phyloP scores from a whole-genome alignment of 2,888 invertebrate species.

The Drosophila maculinotata region DNA sequence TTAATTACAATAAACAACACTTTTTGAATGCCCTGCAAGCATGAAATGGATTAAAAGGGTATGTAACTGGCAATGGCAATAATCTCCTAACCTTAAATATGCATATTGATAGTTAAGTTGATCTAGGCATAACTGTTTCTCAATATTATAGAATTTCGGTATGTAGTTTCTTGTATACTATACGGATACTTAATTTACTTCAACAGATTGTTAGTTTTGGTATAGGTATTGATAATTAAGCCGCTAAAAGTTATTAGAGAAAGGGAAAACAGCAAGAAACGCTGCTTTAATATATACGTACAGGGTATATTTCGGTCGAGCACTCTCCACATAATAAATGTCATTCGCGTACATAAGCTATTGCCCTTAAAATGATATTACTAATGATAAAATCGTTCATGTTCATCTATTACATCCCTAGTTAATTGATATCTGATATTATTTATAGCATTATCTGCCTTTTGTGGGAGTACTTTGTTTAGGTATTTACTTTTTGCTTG shows the following conservation, averaged over 20 bases:
- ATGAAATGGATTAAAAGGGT: not conserved
- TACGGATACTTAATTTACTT: no score
- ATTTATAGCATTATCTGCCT: slow-evolving; percentile 2
- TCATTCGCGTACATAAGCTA: slow-evolving; percentile 2
- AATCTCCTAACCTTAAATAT: no score
- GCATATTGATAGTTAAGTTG: no score
- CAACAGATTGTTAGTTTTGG: no score
- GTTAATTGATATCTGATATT: slow-evolving; percentile 5
- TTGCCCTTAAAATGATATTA: not conserved
- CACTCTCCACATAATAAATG: no score
- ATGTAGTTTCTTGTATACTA: no score
- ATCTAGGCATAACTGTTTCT: no score
- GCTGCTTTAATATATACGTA: no score
- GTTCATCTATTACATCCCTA: not conserved
- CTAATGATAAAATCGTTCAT: not conserved
- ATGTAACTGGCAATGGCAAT: not conserved
- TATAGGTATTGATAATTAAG: no score
- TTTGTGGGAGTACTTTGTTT: not conserved
- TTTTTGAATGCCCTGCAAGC: slow-evolving; percentile 12
- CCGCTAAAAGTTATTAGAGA: not conserved
- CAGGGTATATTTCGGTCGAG: no score
- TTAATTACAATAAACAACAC: slow-evolving; percentile 39
- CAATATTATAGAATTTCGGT: no score
- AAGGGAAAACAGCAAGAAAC: not conserved
- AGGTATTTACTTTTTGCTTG: slow-evolving; percentile 5